A percentile compares a stretch with the other conserved stretches of the same genome.
phyloP scores from a whole-genome alignment of 2,888 invertebrate genomes.

The Microdon myrmicae region DNA sequence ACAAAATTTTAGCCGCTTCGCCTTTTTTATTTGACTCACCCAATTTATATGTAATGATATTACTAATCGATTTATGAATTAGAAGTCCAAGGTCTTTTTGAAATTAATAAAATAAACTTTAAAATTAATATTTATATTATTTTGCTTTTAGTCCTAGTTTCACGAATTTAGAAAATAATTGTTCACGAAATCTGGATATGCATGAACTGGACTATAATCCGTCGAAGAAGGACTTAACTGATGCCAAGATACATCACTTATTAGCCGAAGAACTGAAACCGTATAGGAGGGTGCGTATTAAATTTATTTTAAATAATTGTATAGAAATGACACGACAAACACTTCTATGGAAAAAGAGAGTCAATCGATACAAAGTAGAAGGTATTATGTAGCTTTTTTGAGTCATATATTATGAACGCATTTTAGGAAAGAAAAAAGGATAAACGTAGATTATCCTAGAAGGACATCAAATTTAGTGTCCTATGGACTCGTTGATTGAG shows the following conservation, averaged over 20 bases:
- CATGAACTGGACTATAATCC: slow-evolving; percentile 93
- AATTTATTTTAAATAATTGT: no score
- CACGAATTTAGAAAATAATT: slow-evolving; percentile 81
- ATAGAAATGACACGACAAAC: no score
- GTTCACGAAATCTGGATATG: slow-evolving; percentile 91
- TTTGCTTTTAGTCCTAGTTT: slow-evolving; percentile 77
- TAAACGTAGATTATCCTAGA: background rate
- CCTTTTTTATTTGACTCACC: no score
- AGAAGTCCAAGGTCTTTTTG: slow-evolving; percentile 34
- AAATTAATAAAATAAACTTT: background rate
- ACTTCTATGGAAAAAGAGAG: no score
- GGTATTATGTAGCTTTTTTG: background rate
- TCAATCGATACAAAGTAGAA: no score
- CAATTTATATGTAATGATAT: background rate
- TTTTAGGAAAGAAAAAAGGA: background rate
- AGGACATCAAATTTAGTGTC: no score
- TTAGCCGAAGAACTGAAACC: slow-evolving; percentile 90
- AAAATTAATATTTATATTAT: slow-evolving; percentile 6
- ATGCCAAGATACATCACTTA: slow-evolving; percentile 93
- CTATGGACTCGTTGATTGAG: no score
- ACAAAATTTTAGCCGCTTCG: no score
- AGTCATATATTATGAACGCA: slow-evolving; percentile 6
- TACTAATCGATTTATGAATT: slow-evolving; percentile 11
- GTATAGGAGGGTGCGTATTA: slow-evolving; percentile 78
- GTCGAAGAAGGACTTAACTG: slow-evolving; percentile 90